Base-by-base conservation (phyloP, 1,140 invertebrate species). In the Brachionus manjavacas region DNA sequence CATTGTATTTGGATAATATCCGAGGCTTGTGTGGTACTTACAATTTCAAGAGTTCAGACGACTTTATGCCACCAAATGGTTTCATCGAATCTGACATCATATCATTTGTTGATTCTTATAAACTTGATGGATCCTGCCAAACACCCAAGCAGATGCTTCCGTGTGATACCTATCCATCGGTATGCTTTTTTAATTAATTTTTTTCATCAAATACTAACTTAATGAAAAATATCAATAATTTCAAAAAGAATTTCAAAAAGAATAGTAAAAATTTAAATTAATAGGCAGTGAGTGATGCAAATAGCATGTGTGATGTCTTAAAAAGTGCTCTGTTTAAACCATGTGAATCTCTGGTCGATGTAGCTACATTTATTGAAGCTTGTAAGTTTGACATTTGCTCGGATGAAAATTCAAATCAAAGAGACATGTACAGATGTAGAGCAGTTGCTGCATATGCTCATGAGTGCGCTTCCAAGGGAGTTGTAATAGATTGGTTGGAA, bases 31-130 rank as follows among this genome's bases (percentile, higher is more conserved):
- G 95, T 87, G 95, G 95, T 20, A 96, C 94, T 0, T 96, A 95
- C 87, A 94, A 94, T 84, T 89, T 92, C 12, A 95, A 95, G 87
- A 94, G 95, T 87, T 93, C 93, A 86, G 94, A 96, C 87, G 95
- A 97, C 88, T 96, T 96, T 88, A 86, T 94, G 6, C 96, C 95
- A 0, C 94, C 93, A 0, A 93, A 95, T 87, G 93, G 93, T 16
- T 94, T 95, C 87, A 86, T 89, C 70, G 95, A 96, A 87, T 92
- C 93, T 60, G 91, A 93, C 0, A 90, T 92, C 0, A 90, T 92
- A 8, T 91, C 93, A 0, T 96, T 96, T 88, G 94, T 94, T 0
- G 94, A 95, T 87, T 94, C 95, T 86, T 96, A 95, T 95, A 95
- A 94, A 88, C 93, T 93, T 0, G 91, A 91, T 31, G 93, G 94